A percentile compares a stretch with the other conserved stretches of the same genome.
These are phyloP conservation scores for Melanotaenia duboulayi DNA, from an alignment of 2,113 vertebrate species.

Conservation along the genomic window DNA sequence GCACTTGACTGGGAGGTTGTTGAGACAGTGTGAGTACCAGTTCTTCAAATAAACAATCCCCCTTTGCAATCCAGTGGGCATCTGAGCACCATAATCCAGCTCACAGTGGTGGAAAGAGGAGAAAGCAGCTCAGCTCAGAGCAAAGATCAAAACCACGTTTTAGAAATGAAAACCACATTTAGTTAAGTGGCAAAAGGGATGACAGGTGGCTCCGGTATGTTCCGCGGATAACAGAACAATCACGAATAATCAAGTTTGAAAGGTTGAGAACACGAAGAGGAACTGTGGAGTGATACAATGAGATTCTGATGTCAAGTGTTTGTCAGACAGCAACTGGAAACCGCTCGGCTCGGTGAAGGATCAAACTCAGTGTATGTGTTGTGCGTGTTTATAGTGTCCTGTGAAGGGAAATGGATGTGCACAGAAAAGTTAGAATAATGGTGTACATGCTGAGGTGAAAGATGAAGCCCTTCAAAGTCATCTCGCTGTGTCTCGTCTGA, in stretches of 20 bases:
- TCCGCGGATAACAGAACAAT: slow-evolving; percentile 53
- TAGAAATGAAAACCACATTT: slow-evolving; percentile 73
- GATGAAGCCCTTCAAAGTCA: slow-evolving; percentile 22
- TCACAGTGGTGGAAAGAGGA: slow-evolving; percentile 37
- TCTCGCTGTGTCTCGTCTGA: slow-evolving; percentile 13
- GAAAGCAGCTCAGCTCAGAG: slow-evolving; percentile 19
- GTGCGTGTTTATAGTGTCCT: slow-evolving; percentile 21
- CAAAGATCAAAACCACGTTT: slow-evolving; percentile 57
- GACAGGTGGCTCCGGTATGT: slow-evolving; percentile 58
- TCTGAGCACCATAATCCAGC: slow-evolving; percentile 36
- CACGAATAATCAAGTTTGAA: slow-evolving; percentile 72
- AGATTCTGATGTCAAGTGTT: slow-evolving; percentile 69
- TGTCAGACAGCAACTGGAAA: slow-evolving; percentile 44
- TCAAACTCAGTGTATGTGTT: slow-evolving; percentile 35
- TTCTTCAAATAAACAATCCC: slow-evolving; percentile 77
- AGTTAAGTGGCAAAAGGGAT: slow-evolving; percentile 50
- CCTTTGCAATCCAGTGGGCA: slow-evolving; percentile 6
- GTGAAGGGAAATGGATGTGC: background rate
- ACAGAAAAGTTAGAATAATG: background rate
- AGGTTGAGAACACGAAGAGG: slow-evolving; percentile 54
- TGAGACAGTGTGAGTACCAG: slow-evolving; percentile 62
- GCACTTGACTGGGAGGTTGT: slow-evolving; percentile 74
- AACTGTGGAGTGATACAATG: slow-evolving; percentile 39
- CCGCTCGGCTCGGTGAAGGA: slow-evolving; percentile 6
- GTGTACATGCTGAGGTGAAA: background rate